Evolutionary conservation across 2,113 vertebrate genomes (phyloP).

Genomic region (Abramis brama): DNA sequence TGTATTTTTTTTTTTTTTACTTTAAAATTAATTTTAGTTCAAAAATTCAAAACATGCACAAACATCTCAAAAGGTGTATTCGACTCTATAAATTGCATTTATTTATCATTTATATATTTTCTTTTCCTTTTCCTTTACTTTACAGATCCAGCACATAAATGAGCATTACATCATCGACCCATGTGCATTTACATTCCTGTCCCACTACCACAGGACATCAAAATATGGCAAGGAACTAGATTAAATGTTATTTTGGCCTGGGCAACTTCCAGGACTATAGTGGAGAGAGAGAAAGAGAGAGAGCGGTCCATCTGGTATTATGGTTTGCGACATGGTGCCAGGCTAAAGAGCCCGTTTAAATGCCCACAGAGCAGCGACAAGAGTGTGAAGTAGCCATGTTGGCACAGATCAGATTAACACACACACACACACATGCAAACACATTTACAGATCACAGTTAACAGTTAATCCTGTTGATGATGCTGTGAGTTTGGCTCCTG

Average conservation of each 20-base stretch:
- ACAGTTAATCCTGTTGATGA: slow-evolving; percentile 39
- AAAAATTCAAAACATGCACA: background rate
- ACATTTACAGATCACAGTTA: slow-evolving; percentile 17
- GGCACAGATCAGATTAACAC: slow-evolving; percentile 44
- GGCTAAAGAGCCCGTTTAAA: slow-evolving; percentile 56
- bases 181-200: background rate
- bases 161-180: background rate
- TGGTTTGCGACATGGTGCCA: slow-evolving; percentile 49
- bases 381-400: slow-evolving; percentile 57
- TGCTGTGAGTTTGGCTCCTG: slow-evolving; percentile 22
- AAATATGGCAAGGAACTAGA: background rate
- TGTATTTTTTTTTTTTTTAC: background rate
- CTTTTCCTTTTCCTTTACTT: background rate
- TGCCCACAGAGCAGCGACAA: slow-evolving; percentile 52
- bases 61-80: background rate
- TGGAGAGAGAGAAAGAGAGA: background rate
- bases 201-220: slow-evolving; percentile 11
- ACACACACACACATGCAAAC: slow-evolving; percentile 31
- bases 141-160: no score
- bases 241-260: background rate
- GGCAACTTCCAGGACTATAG: slow-evolving; percentile 11
- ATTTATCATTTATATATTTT: background rate
- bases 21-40: background rate
- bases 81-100: background rate
- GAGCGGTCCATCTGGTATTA: slow-evolving; percentile 60